phyloP scores from a whole-genome alignment of 2,797 vertebrate species.

The Staurois parvus region DNA sequence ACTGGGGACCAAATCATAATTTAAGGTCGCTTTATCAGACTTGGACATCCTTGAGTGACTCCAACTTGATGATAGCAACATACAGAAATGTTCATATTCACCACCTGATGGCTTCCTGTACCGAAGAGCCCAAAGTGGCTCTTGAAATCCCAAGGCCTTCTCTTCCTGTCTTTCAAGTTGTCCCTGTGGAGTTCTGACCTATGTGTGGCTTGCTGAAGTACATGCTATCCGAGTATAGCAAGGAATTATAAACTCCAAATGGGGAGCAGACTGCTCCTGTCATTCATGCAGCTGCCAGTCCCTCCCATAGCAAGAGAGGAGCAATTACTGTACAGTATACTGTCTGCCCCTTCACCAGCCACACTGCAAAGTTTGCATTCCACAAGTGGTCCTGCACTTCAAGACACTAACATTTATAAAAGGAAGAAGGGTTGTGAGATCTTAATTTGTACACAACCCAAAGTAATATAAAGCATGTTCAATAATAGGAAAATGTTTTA shows the following conservation, averaged over 20 bases:
- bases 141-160: slow-evolving; percentile 69
- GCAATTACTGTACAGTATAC: slow-evolving; percentile 32
- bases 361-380: background rate
- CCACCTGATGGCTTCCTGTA: slow-evolving; percentile 1
- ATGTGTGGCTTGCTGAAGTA: slow-evolving; percentile 79
- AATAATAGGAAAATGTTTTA: too few relatives aligned
- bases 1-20: slow-evolving; percentile 82
- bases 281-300: slow-evolving; percentile 86
- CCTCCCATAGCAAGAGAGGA: slow-evolving; percentile 73
- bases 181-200: slow-evolving; percentile 74
- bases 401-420: too few relatives aligned
- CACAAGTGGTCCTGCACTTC: background rate
- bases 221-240: slow-evolving; percentile 83
- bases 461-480: too few relatives aligned
- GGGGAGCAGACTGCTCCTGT: slow-evolving; percentile 85
- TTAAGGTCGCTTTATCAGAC: slow-evolving; percentile 81
- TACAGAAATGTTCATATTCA: slow-evolving; percentile 17
- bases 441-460: too few relatives aligned
- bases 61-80: slow-evolving; percentile 9
- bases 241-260: slow-evolving; percentile 90
- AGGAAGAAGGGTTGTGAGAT: too few relatives aligned
- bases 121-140: slow-evolving; percentile 31
- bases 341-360: background rate
- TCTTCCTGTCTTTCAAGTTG: slow-evolving; percentile 75
- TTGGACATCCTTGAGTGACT: slow-evolving; percentile 84